These are phyloP conservation scores for Therioaphis trifolii DNA, from an alignment of 2,888 invertebrate species.

Conservation along the genomic window DNA sequence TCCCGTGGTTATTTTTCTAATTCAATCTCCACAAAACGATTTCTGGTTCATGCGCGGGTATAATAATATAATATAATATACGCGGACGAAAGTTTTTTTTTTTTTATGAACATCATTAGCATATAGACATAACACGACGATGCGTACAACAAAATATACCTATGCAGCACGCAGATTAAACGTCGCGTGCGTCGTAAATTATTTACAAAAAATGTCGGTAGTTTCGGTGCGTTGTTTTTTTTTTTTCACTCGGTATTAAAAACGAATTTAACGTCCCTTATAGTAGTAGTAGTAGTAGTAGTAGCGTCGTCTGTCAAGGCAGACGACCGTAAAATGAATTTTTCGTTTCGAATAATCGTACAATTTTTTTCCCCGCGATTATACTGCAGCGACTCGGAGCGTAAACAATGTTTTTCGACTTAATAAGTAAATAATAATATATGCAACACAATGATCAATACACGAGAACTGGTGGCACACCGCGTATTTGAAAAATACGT, in stretches of 20 bases:
- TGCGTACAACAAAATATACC: neutral
- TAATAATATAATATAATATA: neutral
- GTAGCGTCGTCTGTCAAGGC: neutral
- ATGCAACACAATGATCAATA: too few species aligned
- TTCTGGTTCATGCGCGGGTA: neutral
- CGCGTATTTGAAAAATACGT: too few species aligned
- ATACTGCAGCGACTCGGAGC: neutral
- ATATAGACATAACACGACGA: neutral
- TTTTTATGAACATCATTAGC: neutral
- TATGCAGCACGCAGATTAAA: neutral
- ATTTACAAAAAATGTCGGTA: neutral
- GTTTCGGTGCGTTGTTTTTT: neutral
- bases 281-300: neutral
- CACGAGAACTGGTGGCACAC: too few species aligned
- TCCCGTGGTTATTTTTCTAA: conserved; percentile 1
- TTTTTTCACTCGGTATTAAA: neutral
- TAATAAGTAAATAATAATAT: too few species aligned
- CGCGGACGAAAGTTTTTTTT: neutral
- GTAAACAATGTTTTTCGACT: neutral
- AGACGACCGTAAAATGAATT: conserved; percentile 27
- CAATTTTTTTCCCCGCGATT: neutral
- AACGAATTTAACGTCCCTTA: neutral
- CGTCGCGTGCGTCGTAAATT: neutral
- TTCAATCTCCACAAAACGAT: neutral
- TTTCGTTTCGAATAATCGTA: neutral